phyloP scores from a whole-genome alignment of 2,797 vertebrate species.

The Euphonia xanthogaster region DNA sequence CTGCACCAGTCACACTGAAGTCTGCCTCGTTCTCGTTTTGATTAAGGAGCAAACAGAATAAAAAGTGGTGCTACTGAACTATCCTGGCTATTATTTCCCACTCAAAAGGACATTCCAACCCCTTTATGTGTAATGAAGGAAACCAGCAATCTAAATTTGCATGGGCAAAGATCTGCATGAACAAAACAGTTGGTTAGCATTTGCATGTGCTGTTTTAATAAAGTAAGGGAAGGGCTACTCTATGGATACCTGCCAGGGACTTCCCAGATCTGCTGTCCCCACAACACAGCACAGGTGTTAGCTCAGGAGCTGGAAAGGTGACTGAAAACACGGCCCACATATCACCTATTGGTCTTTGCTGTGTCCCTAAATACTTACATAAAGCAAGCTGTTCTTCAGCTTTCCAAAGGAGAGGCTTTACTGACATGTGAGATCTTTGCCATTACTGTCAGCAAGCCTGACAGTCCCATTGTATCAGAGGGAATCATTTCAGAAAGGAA shows the following conservation, averaged over 20 bases:
- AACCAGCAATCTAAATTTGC: neutral
- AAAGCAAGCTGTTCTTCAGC: neutral
- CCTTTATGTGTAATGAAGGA: neutral
- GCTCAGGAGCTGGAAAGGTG: neutral
- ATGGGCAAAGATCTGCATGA: conserved; percentile 15
- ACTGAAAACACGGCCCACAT: neutral
- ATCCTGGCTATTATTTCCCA: neutral
- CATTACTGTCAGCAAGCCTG: neutral
- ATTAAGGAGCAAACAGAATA: neutral
- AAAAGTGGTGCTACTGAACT: neutral
- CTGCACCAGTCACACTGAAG: neutral
- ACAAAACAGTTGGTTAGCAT: neutral
- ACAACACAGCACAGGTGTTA: neutral
- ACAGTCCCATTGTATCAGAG: neutral
- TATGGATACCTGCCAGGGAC: neutral
- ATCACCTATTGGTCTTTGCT: neutral
- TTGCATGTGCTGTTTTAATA: neutral
- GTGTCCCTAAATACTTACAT: neutral
- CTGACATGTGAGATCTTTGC: neutral
- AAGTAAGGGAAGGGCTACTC: neutral
- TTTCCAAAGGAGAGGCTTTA: neutral
- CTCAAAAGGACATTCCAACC: neutral
- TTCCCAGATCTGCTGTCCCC: neutral
- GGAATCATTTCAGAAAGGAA: neutral
- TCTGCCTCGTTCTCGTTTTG: fast-evolving